A percentile compares a stretch with the other conserved stretches of the same genome.
These are phyloP conservation scores for Hydroisotoma schaefferi DNA, from an alignment of 2,888 invertebrate species.

Conservation along the genomic window DNA sequence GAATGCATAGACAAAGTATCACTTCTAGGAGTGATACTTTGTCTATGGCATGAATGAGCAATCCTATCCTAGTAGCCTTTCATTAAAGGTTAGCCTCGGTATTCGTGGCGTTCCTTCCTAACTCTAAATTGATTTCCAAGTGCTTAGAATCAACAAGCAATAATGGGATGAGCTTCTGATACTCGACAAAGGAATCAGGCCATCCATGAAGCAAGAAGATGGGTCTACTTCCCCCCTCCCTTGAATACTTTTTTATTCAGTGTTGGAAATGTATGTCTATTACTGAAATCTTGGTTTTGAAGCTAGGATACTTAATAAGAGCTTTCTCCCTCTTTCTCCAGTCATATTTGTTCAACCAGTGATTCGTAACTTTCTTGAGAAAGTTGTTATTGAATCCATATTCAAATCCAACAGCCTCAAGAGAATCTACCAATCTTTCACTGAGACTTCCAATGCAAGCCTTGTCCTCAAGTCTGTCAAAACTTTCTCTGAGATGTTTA, in stretches of 20 bases:
- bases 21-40: too few species aligned
- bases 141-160: slow-evolving; percentile 56
- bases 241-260: too few species aligned
- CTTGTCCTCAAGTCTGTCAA: slow-evolving; percentile 56
- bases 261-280: slow-evolving; percentile 73
- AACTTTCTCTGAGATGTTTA: slow-evolving; percentile 62
- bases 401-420: slow-evolving; percentile 62
- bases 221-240: slow-evolving; percentile 34
- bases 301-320: slow-evolving; percentile 74
- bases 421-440: slow-evolving; percentile 50
- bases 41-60: too few species aligned
- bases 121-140: slow-evolving; percentile 57
- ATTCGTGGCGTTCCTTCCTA: too few species aligned
- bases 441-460: slow-evolving; percentile 59
- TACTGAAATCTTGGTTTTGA: slow-evolving; percentile 70
- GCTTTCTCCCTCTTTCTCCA: slow-evolving; percentile 65
- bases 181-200: slow-evolving; percentile 46
- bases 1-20: too few species aligned
- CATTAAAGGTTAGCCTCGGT: too few species aligned
- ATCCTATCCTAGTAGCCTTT: too few species aligned
- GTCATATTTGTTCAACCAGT: slow-evolving; percentile 75
- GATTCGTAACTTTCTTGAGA: slow-evolving; percentile 64
- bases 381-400: slow-evolving; percentile 76
- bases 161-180: slow-evolving; percentile 51
- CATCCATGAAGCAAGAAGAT: slow-evolving; percentile 45